Percentiles rank a stretch among this genome's conserved stretches.
Evolutionary conservation across 1,140 invertebrate genomes (phyloP).

Genomic region (Drosophila arizonae): DNA sequence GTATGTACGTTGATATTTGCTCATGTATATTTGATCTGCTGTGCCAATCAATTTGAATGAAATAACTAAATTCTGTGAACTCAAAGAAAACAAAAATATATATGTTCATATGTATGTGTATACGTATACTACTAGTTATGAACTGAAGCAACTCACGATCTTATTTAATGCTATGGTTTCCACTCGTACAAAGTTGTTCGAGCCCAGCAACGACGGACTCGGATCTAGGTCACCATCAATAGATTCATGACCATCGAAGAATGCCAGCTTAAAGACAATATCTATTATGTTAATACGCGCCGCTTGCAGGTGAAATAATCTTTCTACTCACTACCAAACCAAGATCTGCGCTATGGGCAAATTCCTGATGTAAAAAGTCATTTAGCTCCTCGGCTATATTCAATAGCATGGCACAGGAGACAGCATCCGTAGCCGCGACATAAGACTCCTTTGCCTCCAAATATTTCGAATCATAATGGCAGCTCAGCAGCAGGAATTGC

Average conservation of each 20-base stretch:
- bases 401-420: conserved; percentile 30
- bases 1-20: conserved; percentile 20
- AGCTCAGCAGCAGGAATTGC: conserved; percentile 27
- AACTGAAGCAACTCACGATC: conserved; percentile 11
- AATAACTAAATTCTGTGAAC: conserved; percentile 11
- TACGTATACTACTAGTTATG: not conserved
- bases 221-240: conserved; percentile 1
- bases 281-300: not conserved
- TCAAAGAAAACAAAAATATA: too few relatives aligned
- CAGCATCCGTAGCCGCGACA: conserved; percentile 28
- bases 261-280: conserved; percentile 12
- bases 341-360: not conserved
- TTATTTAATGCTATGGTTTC: conserved; percentile 9
- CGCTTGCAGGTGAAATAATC: not conserved
- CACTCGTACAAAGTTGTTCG: not conserved
- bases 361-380: not conserved
- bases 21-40: conserved; percentile 28
- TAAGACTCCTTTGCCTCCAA: not conserved
- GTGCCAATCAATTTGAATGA: conserved; percentile 31
- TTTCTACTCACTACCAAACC: conserved; percentile 21
- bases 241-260: conserved; percentile 33
- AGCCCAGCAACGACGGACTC: conserved; percentile 4
- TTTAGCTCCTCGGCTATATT: conserved; percentile 21
- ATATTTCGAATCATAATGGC: conserved; percentile 33
- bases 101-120: not conserved